Conservation (phyloP, 2,888 invertebrate species). For the Agriotes lineatus region DNA sequence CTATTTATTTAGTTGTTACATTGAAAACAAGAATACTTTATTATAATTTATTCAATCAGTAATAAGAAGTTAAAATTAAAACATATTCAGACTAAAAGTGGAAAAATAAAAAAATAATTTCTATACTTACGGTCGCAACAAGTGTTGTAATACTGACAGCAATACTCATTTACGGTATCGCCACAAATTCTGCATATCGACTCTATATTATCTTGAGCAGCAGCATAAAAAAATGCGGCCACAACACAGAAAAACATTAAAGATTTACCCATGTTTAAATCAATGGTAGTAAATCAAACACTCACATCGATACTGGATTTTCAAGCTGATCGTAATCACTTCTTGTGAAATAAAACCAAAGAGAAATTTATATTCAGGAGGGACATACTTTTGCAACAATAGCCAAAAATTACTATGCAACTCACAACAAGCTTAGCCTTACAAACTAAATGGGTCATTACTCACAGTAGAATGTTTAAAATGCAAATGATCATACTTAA, state of each 20-base stretch:
- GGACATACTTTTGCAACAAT: too few species aligned
- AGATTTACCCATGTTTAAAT: too few species aligned
- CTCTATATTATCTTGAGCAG: conserved; percentile 39
- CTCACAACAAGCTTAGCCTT: not conserved
- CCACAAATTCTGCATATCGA: conserved; percentile 48
- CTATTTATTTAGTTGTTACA: too few species aligned
- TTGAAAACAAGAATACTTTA: too few species aligned
- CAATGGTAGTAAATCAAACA: too few species aligned
- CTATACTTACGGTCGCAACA: conserved; percentile 48
- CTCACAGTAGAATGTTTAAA: not conserved
- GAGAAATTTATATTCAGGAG: conserved; percentile 18
- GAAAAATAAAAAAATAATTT: not conserved
- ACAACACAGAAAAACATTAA: conserved; percentile 13
- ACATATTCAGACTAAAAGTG: too few species aligned
- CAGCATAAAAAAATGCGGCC: not conserved
- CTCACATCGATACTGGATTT: conserved; percentile 2
- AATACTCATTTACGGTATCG: conserved; percentile 44
- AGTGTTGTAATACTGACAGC: conserved; percentile 46
- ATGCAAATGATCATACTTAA: not conserved
- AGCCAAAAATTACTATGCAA: conserved; percentile 7
- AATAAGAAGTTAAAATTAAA: not conserved
- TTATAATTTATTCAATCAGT: not conserved
- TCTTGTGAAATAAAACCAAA: not conserved
- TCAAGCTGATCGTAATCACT: not conserved
- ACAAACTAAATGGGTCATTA: not conserved